Conservation (phyloP, 2,113 vertebrate genomes). For the Podarcis muralis region DNA sequence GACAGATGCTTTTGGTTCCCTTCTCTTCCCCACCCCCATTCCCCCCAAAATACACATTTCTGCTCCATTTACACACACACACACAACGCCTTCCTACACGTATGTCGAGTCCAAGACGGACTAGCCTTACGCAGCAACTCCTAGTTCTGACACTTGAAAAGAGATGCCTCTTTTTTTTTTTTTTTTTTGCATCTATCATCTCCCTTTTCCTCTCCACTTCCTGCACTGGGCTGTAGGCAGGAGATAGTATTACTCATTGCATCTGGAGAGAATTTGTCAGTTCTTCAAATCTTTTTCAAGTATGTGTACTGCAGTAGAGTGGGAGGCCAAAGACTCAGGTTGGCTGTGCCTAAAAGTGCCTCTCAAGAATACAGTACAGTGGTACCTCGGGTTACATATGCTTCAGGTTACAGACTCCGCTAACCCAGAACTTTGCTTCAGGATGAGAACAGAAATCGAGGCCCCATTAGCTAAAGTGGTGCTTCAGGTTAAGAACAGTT, state of each 20-base stretch:
- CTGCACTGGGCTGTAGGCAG: not conserved
- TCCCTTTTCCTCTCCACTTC: not conserved
- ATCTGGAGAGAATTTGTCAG: not conserved
- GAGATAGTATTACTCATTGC: not conserved
- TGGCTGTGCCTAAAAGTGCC: not conserved
- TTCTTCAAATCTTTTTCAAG: not conserved
- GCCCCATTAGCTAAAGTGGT: too few relatives aligned
- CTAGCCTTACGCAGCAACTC: not conserved
- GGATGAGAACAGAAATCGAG: too few relatives aligned
- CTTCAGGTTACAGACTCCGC: too few relatives aligned
- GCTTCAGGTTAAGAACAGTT: too few relatives aligned
- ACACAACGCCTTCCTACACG: not conserved
- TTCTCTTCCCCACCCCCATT: not conserved
- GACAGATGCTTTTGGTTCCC: not conserved
- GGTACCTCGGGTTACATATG: too few relatives aligned
- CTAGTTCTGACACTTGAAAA: not conserved
- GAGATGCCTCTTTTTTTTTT: not conserved
- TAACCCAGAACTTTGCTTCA: too few relatives aligned
- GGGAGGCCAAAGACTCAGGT: too few relatives aligned
- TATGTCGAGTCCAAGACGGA: not conserved
- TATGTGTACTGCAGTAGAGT: not conserved
- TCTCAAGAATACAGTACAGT: not conserved
- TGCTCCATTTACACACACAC: not conserved
- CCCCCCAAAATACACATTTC: not conserved
- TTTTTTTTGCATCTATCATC: not conserved